Evolutionary conservation across 2,888 invertebrate genomes (phyloP), one percentile per base, ranked within the genome.

Genomic region (Lucinisca nassula): DNA sequence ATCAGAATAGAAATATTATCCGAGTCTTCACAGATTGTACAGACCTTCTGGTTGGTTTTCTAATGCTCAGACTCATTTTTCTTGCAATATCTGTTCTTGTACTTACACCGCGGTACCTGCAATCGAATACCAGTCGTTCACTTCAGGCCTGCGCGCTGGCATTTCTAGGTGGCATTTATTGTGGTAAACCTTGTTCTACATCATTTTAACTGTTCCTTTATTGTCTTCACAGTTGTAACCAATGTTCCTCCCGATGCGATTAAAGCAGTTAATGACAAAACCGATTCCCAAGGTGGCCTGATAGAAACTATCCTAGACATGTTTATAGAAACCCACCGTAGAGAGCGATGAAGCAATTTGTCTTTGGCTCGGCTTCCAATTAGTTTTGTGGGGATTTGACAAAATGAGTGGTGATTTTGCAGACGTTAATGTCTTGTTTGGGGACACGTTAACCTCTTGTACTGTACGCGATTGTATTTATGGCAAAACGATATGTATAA

Each of bases 161-260:
- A 79, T 75, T 73, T 74, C 35, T 75, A 80, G 78, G 61, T 79
- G 78, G 81, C 72, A 55, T 45, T 72, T 35, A 79, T 51, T 70
- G 73, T 82, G 72, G 75, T 40, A 82, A 58, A 67, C 40, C 45
- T 24, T 72, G 45, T 40, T 21, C 40, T 79, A 84, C 84, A 87
- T 87, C 81, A 76, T 75, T 76, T 87, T 87, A 81, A 87, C 81
- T 78, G 76, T 84, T 55, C 72, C 61, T 87, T 87, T 84, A 87
- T 84, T 84, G 51, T 77, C 35, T n/a, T 73, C 77, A 76, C 77
- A 73, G 87, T 87, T 87, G 67, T 67, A 67, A 67, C 67, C 32
- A 35, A 35, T 67, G 67, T 32, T 67, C 17, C 67, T 67, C 67
- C 67, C 35, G 67, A 67, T 30, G 67, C 67, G 67, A 67, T 32